Evolutionary conservation across 2,888 invertebrate genomes (phyloP).

Genomic region (Drosophila flavopinicola): DNA sequence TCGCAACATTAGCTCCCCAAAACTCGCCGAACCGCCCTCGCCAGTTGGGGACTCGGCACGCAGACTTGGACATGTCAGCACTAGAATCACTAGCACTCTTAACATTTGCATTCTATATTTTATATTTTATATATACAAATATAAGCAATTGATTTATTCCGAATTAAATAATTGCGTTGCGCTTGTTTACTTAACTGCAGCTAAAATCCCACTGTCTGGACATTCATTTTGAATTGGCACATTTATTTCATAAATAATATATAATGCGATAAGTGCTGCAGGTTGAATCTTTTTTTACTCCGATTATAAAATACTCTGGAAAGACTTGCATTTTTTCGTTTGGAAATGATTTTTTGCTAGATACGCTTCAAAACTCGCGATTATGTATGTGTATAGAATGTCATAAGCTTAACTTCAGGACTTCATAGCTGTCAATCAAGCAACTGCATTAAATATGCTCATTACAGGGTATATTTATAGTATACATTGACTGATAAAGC

Average conservation of each 20-base stretch:
- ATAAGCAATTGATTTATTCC: too few relatives aligned
- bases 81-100: background rate
- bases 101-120: background rate
- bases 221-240: background rate
- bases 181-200: background rate
- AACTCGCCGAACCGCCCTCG: background rate
- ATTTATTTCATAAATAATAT: background rate
- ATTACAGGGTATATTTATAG: too few relatives aligned
- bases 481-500: too few relatives aligned
- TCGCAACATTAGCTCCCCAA: background rate
- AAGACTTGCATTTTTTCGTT: too few relatives aligned
- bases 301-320: background rate
- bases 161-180: too few relatives aligned
- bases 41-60: background rate
- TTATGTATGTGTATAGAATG: too few relatives aligned
- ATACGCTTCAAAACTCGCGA: too few relatives aligned
- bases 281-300: too few relatives aligned
- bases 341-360: too few relatives aligned
- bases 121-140: background rate
- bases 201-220: constrained; percentile 9
- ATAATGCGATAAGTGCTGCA: background rate
- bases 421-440: too few relatives aligned
- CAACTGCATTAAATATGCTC: too few relatives aligned
- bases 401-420: too few relatives aligned
- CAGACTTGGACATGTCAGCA: background rate